Base-by-base conservation (phyloP, 2,888 invertebrate genomes). In the Xestia c-nigrum region DNA sequence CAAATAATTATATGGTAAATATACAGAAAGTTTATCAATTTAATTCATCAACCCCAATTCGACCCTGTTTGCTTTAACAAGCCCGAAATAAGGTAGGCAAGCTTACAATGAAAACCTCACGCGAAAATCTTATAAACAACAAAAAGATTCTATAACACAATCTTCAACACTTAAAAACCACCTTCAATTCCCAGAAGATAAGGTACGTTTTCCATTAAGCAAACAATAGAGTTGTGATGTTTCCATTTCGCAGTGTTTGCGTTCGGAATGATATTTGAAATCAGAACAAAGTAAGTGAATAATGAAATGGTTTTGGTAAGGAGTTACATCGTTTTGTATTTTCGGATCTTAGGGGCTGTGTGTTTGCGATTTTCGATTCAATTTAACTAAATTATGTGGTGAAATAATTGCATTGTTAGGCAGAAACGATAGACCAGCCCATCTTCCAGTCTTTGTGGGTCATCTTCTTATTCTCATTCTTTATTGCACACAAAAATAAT, bases 61-160 rank as follows among this genome's bases (percentile, higher is more conserved):
- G 16, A 4, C 75, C 71, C 87, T 81, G 83, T 1, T 52, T 12
- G 24, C 38, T 43, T 65, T 89, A 90, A 89, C 87, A 88, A 90
- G 85, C 85, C 78, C 76, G 69, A 80, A 89, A 85, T 88, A 84
- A 84, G 78, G 80, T 81, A 81, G 84, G 83, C 75, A 81, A 84
- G 83, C 75, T 78, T 83, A 81, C 84, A 83, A 80, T 86, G 83
- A 78, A 80, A 76, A 72, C 61, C 75, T 73, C 86, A 90, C 87
- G 90, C 89, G 83, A 90, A 90, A 87, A 77, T 72, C 74, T 80
- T 83, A 19, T 43, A n/a, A 21, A 61, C 40, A 55, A 61, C 12
- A 19, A 67, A 73, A 76, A 74, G 21, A 43, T 38, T 9, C 4
- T 47, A 24, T 16, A 57, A 38, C 14, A 43, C 50, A 4, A 12